Evolutionary conservation across 2,113 vertebrate genomes (phyloP).

Genomic region (Martes martes): DNA sequence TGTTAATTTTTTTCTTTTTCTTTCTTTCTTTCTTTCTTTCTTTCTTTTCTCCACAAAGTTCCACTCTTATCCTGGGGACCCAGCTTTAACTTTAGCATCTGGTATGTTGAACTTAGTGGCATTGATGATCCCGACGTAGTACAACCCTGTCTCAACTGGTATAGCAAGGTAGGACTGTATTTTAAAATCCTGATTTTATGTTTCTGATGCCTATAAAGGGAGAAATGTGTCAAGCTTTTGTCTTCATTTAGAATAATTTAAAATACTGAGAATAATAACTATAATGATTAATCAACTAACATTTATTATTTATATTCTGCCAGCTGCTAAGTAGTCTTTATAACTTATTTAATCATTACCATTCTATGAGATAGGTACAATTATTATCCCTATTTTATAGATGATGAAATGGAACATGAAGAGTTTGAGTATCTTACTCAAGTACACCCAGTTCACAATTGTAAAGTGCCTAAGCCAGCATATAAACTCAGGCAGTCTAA

Average conservation of each 20-base stretch:
- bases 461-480: neutral
- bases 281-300: neutral
- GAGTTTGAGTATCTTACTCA: neutral
- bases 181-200: conserved; percentile 63
- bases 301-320: neutral
- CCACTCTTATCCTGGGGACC: conserved; percentile 99
- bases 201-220: neutral
- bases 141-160: conserved; percentile 99
- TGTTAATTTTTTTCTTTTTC: conserved; percentile 70
- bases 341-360: conserved; percentile 1
- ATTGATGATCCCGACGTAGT: conserved; percentile 98
- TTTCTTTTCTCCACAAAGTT: conserved; percentile 84
- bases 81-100: conserved; percentile 99
- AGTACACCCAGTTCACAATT: neutral
- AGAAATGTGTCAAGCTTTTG: neutral
- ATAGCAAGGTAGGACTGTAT: conserved; percentile 94
- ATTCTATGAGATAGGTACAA: neutral
- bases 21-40: neutral
- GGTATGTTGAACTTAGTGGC: conserved; percentile 99
- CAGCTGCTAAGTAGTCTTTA: conserved; percentile 1
- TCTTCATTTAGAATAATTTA: conserved; percentile 27
- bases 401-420: neutral
- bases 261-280: conserved; percentile 25
- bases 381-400: conserved; percentile 3
- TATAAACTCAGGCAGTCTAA: neutral